Conservation (phyloP, 2,888 invertebrate species). For the Lochmaea crataegi region DNA sequence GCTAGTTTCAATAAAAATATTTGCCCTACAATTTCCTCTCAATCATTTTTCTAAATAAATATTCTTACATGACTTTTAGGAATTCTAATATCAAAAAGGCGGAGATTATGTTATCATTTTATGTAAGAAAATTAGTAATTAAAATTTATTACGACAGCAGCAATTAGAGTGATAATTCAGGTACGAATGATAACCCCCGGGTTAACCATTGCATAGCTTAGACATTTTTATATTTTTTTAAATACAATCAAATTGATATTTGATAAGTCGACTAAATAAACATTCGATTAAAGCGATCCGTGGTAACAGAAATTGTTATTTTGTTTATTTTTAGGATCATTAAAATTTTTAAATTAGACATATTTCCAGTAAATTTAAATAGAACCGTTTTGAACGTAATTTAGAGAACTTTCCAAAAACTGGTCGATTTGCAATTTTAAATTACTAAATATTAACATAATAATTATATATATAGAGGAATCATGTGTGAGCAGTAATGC, state of each 20-base stretch:
- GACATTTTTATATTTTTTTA: not conserved
- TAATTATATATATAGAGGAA: too few species aligned
- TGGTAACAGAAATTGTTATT: not conserved
- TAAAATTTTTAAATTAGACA: constrained; percentile 6
- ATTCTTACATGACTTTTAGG: too few species aligned
- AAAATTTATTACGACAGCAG: not conserved
- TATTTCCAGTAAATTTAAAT: not conserved
- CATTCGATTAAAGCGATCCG: constrained; percentile 1
- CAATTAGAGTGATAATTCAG: constrained; percentile 6
- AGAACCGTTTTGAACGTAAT: too few species aligned
- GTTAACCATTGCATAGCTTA: not conserved
- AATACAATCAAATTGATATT: not conserved
- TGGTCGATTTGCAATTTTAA: too few species aligned
- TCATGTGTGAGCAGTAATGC: too few species aligned
- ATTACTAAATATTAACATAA: too few species aligned
- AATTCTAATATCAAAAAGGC: too few species aligned
- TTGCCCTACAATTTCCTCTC: too few species aligned
- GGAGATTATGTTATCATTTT: too few species aligned
- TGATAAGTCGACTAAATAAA: not conserved
- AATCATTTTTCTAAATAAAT: too few species aligned
- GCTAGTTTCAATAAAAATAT: too few species aligned
- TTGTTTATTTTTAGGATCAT: not conserved
- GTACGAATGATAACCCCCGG: constrained; percentile 1
- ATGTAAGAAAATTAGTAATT: not conserved
- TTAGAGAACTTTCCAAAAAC: too few species aligned